Percentiles rank a stretch among this genome's conserved stretches.
These are phyloP conservation scores for Crocallis elinguaria DNA, from an alignment of 2,888 invertebrate genomes.

Conservation along the genomic window DNA sequence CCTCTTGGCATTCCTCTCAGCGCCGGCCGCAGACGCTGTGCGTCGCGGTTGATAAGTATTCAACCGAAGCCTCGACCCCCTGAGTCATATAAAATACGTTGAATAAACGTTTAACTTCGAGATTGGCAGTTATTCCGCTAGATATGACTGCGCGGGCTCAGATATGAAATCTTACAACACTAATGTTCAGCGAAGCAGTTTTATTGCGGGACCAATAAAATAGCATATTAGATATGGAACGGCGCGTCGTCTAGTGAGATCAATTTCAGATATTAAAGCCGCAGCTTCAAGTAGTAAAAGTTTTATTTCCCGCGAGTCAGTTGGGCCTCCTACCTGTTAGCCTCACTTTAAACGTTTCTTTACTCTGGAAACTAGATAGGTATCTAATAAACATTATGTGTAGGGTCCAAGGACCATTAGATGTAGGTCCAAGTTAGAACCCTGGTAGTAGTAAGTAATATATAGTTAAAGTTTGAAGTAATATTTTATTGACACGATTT, in stretches of 20 bases:
- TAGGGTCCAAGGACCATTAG: no score
- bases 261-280: constrained; percentile 61
- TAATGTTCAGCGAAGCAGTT: constrained; percentile 49
- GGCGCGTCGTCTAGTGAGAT: constrained; percentile 42
- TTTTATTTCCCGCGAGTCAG: constrained; percentile 66
- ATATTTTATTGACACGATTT: no score
- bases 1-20: constrained; percentile 20
- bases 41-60: constrained; percentile 46
- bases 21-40: constrained; percentile 21
- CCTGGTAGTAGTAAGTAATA: no score
- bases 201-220: constrained; percentile 53
- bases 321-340: constrained; percentile 30
- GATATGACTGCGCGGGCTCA: constrained; percentile 20
- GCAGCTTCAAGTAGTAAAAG: constrained; percentile 59
- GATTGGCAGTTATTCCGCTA: constrained; percentile 39
- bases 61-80: constrained; percentile 34
- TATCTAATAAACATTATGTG: no score
- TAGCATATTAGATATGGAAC: constrained; percentile 43
- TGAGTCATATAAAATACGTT: constrained; percentile 39
- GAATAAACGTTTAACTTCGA: constrained; percentile 45
- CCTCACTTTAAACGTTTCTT: no score
- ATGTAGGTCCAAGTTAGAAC: no score
- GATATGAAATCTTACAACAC: constrained; percentile 44
- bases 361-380: no score
- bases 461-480: no score